phyloP scores from a whole-genome alignment of 2,113 vertebrate genomes.

The Psittacus erithacus region DNA sequence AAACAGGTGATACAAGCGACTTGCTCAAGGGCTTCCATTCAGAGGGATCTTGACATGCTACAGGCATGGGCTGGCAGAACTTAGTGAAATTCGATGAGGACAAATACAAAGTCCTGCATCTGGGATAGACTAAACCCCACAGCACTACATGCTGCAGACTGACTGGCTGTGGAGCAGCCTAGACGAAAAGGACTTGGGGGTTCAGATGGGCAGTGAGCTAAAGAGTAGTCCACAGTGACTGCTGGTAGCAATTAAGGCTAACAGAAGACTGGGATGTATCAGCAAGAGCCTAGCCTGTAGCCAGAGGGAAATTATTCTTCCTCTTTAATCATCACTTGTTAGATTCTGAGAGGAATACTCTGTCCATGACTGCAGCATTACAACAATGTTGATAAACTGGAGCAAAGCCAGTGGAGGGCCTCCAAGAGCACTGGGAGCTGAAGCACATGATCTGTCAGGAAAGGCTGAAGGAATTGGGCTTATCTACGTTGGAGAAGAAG shows the following conservation, averaged over 20 bases:
- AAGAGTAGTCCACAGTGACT: rapidly evolving
- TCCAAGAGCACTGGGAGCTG: not conserved
- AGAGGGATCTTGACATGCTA: not conserved
- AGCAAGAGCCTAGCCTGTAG: not conserved
- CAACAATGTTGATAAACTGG: not conserved
- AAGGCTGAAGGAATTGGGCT: not conserved
- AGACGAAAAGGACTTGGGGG: not conserved
- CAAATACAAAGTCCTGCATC: not conserved
- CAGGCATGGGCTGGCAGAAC: not conserved
- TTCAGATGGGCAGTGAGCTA: not conserved
- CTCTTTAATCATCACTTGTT: not conserved
- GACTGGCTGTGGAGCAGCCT: not conserved
- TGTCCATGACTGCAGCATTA: not conserved
- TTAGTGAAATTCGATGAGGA: not conserved
- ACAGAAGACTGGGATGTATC: not conserved
- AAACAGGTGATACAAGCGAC: not conserved
- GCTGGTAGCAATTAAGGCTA: not conserved
- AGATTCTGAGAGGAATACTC: not conserved
- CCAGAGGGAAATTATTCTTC: not conserved
- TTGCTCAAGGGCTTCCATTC: not conserved
- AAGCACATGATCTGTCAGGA: not conserved
- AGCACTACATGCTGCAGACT: not conserved
- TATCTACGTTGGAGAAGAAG: not conserved
- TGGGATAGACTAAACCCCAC: not conserved
- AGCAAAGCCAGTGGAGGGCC: not conserved